Conservation (phyloP, 2,113 vertebrate genomes). For the Neopipo cinnamomea region DNA sequence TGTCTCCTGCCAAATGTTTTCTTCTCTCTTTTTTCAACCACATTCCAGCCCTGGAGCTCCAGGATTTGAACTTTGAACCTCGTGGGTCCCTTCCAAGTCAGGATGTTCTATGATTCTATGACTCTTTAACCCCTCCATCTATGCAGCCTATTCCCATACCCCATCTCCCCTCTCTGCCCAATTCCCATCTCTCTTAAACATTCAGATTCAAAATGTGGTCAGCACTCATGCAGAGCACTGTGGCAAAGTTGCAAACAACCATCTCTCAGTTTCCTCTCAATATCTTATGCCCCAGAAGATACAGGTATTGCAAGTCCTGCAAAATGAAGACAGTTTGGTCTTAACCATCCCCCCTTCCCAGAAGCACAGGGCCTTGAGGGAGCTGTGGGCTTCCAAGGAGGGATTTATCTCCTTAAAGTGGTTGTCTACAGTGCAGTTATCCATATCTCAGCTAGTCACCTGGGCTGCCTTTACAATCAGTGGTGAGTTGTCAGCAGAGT, state of each 20-base stretch:
- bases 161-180: not conserved
- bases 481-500: not conserved
- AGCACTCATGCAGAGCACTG: not conserved
- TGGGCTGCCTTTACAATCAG: not conserved
- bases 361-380: not conserved
- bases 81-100: not conserved
- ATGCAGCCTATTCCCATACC: not conserved
- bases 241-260: not conserved
- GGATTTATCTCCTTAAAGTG: constrained; percentile 15
- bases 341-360: not conserved
- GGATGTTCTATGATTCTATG: not conserved
- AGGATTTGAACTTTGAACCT: not conserved
- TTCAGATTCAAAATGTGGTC: not conserved
- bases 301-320: not conserved
- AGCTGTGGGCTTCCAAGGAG: not conserved
- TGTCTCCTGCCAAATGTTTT: not conserved
- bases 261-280: not conserved
- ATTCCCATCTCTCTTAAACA: not conserved
- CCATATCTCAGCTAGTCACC: constrained; percentile 33
- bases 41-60: not conserved
- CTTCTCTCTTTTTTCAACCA: not conserved
- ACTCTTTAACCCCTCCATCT: not conserved
- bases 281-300: not conserved
- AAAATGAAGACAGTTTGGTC: not conserved
- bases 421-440: not conserved